phyloP scores from a whole-genome alignment of 2,797 vertebrate genomes.

The Cossypha heuglini region DNA sequence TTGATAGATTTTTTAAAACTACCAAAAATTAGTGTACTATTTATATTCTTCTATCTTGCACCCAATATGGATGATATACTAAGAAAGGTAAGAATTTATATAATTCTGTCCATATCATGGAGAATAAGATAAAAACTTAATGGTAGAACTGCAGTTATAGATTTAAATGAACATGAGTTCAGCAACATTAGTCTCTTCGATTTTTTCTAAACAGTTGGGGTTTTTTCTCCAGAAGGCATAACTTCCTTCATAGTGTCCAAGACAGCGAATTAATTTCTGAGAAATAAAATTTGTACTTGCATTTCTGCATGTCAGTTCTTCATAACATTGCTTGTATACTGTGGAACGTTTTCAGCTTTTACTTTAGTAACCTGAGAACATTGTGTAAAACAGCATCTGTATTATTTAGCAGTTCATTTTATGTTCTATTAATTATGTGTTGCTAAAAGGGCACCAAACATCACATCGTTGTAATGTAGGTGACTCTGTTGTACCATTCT shows the following conservation, averaged over 20 bases:
- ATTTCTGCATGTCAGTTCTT: not conserved
- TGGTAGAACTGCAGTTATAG: not conserved
- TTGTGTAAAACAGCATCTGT: not conserved
- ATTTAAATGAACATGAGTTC: not conserved
- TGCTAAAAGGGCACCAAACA: not conserved
- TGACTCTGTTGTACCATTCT: not conserved
- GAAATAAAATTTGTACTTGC: not conserved
- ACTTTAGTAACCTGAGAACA: not conserved
- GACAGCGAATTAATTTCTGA: not conserved
- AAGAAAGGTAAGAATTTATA: not conserved
- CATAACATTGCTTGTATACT: not conserved
- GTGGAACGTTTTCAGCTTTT: not conserved
- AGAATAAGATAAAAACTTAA: not conserved
- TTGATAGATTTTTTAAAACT: not conserved
- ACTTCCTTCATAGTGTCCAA: not conserved
- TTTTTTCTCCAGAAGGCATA: not conserved
- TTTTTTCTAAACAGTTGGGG: not conserved
- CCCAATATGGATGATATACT: not conserved
- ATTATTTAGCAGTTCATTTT: not conserved
- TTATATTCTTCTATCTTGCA: rapidly evolving
- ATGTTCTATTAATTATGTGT: not conserved
- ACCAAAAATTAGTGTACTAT: not conserved
- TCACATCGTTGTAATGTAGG: not conserved
- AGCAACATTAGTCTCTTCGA: not conserved
- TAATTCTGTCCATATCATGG: not conserved